Evolutionary conservation across 2,797 vertebrate species (phyloP).

Genomic region (Esox lucius): DNA sequence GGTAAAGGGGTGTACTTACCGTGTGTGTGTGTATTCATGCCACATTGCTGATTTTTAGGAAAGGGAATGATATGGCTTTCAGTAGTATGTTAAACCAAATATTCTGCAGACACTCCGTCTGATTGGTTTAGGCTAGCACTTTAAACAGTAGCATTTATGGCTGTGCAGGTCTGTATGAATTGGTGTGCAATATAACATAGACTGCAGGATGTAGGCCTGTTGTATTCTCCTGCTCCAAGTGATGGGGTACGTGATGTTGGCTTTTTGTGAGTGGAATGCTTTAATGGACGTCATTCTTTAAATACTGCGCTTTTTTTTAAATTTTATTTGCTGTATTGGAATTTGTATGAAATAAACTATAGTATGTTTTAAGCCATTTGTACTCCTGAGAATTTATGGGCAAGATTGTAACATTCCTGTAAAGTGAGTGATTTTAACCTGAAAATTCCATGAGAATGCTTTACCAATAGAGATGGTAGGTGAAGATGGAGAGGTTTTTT

Average conservation of each 20-base stretch:
- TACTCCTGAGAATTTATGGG: background rate
- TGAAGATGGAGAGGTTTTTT: no score
- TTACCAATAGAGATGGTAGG: no score
- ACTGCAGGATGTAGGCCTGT: slow-evolving; percentile 17
- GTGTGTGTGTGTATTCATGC: background rate
- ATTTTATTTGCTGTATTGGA: slow-evolving; percentile 64
- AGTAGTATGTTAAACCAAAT: slow-evolving; percentile 55
- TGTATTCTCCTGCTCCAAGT: slow-evolving; percentile 21
- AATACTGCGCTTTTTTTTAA: slow-evolving; percentile 52
- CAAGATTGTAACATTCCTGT: no score
- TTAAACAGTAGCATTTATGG: slow-evolving; percentile 77
- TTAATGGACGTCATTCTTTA: slow-evolving; percentile 51
- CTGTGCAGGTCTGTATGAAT: slow-evolving; percentile 60
- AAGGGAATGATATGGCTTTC: slow-evolving; percentile 36
- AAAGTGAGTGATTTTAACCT: no score
- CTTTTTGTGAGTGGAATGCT: slow-evolving; percentile 58
- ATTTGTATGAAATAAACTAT: slow-evolving; percentile 73
- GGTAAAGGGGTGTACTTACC: slow-evolving; percentile 14
- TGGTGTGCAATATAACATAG: slow-evolving; percentile 78
- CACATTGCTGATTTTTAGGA: slow-evolving; percentile 30
- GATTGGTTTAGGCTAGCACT: slow-evolving; percentile 78
- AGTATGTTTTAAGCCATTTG: slow-evolving; percentile 52
- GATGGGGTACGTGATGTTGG: slow-evolving; percentile 41
- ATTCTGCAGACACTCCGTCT: slow-evolving; percentile 50
- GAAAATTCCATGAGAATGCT: no score